Conservation (phyloP, 2,113 vertebrate genomes). For the Ariopsis seemanni region DNA sequence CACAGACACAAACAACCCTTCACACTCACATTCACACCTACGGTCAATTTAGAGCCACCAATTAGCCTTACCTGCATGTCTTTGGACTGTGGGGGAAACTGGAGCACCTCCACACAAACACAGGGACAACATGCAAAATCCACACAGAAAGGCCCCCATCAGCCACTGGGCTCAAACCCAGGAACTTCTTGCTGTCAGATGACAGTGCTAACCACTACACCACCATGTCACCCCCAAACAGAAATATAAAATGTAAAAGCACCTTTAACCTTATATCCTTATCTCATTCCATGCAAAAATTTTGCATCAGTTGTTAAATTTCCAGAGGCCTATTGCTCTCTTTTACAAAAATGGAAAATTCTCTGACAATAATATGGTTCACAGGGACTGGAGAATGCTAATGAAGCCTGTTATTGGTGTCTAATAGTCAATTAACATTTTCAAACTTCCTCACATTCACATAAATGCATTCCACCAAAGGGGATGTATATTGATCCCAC, state of each 20-base stretch:
- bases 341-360: neutral
- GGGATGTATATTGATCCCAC: constrained; percentile 30
- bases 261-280: neutral
- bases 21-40: too few species aligned
- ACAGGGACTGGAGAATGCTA: neutral
- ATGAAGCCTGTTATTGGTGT: constrained; percentile 26
- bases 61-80: too few species aligned
- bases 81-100: too few species aligned
- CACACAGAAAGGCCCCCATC: too few species aligned
- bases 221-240: too few species aligned
- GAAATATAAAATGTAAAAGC: neutral
- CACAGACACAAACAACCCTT: too few species aligned
- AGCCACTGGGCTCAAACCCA: too few species aligned
- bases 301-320: neutral
- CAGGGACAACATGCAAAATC: too few species aligned
- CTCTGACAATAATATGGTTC: constrained; percentile 21
- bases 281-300: neutral
- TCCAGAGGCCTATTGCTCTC: neutral
- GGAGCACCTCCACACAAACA: too few species aligned
- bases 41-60: too few species aligned
- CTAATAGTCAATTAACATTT: constrained; percentile 21
- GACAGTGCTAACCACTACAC: too few species aligned
- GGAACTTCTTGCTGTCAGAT: too few species aligned
- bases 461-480: constrained; percentile 16
- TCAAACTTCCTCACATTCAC: constrained; percentile 20